These are phyloP conservation scores for Oryzias melastigma DNA, from an alignment of 2,113 vertebrate species.

Conservation along the genomic window DNA sequence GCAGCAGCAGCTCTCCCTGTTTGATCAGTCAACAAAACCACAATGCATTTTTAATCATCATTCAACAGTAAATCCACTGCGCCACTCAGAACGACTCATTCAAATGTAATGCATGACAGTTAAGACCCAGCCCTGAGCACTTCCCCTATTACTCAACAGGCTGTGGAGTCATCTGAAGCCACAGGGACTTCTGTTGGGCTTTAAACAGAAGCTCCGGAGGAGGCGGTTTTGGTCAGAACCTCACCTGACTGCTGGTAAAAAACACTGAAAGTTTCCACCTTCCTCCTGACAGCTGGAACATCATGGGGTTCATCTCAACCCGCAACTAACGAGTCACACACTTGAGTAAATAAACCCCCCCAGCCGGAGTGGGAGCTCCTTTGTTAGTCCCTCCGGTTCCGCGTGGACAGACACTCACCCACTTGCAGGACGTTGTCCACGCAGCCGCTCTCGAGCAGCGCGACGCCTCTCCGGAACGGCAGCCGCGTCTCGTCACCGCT, in stretches of 20 bases:
- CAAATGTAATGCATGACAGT: conserved; percentile 52
- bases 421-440: conserved; percentile 97
- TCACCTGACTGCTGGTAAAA: too few relatives aligned
- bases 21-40: conserved; percentile 1
- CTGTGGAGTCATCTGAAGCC: conserved; percentile 18
- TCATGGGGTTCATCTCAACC: conserved; percentile 13
- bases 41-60: conserved; percentile 6
- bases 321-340: conserved; percentile 36
- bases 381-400: too few relatives aligned
- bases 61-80: conserved; percentile 7
- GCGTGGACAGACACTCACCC: conserved; percentile 81
- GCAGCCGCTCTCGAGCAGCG: conserved; percentile 89
- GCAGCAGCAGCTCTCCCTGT: conserved; percentile 1
- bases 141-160: conserved; percentile 60
- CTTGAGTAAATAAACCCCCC: conserved; percentile 52
- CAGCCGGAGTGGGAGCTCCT: conserved; percentile 1
- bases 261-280: conserved; percentile 12
- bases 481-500: conserved; percentile 86
- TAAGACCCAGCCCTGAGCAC: conserved; percentile 41
- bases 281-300: conserved; percentile 10
- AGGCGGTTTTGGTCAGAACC: too few relatives aligned
- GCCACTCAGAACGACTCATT: conserved; percentile 40
- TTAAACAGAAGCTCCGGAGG: not conserved
- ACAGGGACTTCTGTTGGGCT: not conserved
- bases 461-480: conserved; percentile 91